phyloP scores from a whole-genome alignment of 2,113 vertebrate species.

The Candoia aspera region DNA sequence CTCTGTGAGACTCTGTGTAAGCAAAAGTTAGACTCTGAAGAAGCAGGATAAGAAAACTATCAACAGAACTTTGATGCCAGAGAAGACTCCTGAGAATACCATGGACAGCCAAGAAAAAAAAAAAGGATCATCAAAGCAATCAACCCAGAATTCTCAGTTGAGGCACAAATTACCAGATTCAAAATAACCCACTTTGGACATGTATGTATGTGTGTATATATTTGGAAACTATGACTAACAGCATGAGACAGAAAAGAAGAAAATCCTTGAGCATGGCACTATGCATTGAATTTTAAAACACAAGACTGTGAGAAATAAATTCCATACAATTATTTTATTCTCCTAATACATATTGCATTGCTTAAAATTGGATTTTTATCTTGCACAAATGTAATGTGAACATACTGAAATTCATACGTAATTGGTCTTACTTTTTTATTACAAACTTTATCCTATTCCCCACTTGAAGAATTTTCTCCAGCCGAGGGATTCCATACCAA shows the following conservation, averaged over 20 bases:
- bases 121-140: neutral
- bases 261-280: neutral
- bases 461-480: constrained; percentile 78
- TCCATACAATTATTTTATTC: neutral
- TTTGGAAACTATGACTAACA: neutral
- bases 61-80: neutral
- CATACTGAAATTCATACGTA: neutral
- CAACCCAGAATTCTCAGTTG: neutral
- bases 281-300: neutral
- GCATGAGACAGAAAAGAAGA: neutral
- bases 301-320: neutral
- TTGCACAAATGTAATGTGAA: neutral
- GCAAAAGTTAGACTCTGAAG: neutral
- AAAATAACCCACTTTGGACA: neutral
- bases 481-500: constrained; percentile 80
- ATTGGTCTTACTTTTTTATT: constrained; percentile 74
- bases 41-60: neutral
- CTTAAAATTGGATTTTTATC: neutral
- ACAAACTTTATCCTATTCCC: constrained; percentile 77
- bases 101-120: neutral
- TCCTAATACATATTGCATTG: neutral
- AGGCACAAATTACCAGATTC: neutral
- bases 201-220: neutral
- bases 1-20: neutral
- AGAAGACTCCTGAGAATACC: neutral